Conservation (phyloP, 2,888 invertebrate species). For the Clanis bilineata region DNA sequence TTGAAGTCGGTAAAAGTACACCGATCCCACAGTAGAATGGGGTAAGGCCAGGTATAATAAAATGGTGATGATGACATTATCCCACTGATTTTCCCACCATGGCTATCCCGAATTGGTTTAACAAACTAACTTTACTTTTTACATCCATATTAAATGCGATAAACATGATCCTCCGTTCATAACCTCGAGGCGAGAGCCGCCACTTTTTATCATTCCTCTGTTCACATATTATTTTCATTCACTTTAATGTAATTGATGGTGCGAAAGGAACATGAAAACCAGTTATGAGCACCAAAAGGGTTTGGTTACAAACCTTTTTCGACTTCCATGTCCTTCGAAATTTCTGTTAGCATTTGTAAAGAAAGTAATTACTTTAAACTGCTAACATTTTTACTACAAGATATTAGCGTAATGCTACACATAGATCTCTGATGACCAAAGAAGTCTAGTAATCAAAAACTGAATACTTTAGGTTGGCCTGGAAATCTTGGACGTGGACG, state of each 20-base stretch:
- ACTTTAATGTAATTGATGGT: neutral
- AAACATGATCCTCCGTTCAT: neutral
- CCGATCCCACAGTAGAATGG: no score
- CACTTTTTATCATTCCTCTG: neutral
- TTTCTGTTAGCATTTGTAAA: no score
- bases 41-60: no score
- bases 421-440: no score
- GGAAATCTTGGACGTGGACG: no score
- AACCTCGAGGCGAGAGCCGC: neutral
- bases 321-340: no score
- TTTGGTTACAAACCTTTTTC: neutral
- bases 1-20: no score
- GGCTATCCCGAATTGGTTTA: neutral
- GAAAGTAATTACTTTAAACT: no score
- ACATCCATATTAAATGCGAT: neutral
- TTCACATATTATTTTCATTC: neutral
- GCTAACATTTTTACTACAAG: no score
- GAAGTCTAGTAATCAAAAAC: no score
- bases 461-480: no score
- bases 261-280: neutral
- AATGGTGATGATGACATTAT: neutral
- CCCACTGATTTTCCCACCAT: neutral
- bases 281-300: neutral
- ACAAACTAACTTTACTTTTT: constrained; percentile 1
- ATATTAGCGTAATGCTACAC: no score